Base-by-base conservation (phyloP, 2,888 invertebrate genomes). In the Caenorhabditis sulstoni region DNA sequence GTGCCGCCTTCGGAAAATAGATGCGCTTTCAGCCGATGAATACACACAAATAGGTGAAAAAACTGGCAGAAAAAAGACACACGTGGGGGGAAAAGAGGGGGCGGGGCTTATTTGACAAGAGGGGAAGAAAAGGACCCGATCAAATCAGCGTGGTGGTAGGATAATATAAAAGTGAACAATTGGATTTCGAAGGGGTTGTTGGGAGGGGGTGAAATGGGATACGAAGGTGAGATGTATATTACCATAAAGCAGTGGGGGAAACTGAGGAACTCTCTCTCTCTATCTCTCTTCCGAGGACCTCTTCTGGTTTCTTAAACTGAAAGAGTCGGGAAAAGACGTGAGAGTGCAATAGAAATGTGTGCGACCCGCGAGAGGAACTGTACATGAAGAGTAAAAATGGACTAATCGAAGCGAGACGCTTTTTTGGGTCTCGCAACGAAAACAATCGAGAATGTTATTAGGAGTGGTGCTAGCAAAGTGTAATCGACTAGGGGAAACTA, bases 1-100 rank as follows among this genome's bases (percentile, higher is more conserved):
- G 41, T 52, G 12, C 1, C n/a, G 23, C 12, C 29, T 52, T 52
- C 52, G 23, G 23, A 14, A 29, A 52, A 29, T 29, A 29, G 22
- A 52, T 29, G 52, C 52, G 52, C 52, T 52, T 52, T 52, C 52
- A 52, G 52, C 52, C 52, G 23, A 52, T 23, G 22, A 29, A 52
- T 52, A 52, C 52, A 52, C 52, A 52, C 52, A 52, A 23, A 52
- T 52, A 52, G 23, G 52, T 52, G 52, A 23, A 52, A 22, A 52
- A 22, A 52, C 52, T 57, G 37, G 57, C 55, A 55, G 18, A 39
- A 16, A 55, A 39, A 37, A 55, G 55, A 23, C 52, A 52, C 52
- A 52, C 52, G 52, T 52, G 39, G 55, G 39, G 55, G 55, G n/a
- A 35, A n/a, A 22, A 29, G 3, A 35, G 12, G 16, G 20, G 39